Evolutionary conservation across 2,797 vertebrate species (phyloP), one percentile per base, ranked within the genome.

Genomic region (Philypnodon macrostomus): DNA sequence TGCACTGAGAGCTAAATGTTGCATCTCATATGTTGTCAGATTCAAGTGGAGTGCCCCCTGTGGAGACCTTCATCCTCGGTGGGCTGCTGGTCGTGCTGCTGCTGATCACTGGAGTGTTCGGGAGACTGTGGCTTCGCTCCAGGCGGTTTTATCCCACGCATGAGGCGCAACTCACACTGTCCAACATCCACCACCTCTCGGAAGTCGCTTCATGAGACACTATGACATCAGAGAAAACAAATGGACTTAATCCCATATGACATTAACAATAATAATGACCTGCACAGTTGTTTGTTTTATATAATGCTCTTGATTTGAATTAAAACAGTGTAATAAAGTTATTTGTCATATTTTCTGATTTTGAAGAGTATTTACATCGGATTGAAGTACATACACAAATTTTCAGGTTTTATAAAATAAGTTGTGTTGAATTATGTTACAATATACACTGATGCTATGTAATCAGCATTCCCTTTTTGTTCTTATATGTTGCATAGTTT

Each of bases 91-190:
- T 84, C 4, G 51, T 89, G 58, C 47, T 91, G 62, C 72, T 92
- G 67, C 67, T 91, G 40, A 35, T 90, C 63, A 85, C 84, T 0
- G 89, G 72, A 21, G 73, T 87, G 47, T 89, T 89, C 30, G 86
- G 88, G 53, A 87, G 86, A 57, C 77, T 93, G 71, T 90, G 88
- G 88, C 66, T 90, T 40, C 84, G 80, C 36, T 89, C 88, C 51
- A 88, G 84, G 41, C 84, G 82, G 19, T 79, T 88, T 59, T 91
- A 91, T 54, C 88, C 87, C 1, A 52, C 88, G 1, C 73, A 42
- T n/a, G 87, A 91, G 54, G 88, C 73, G 0, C 90, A 93, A 53
- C 86, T 93, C 64, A 92, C 87, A 1, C 75, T 90, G 45, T 90
- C 75, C 21, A 90, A 89, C 69, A 89, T 93, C 45, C 89, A 91